Evolutionary conservation across 1,140 invertebrate species (phyloP).

Genomic region (Ptiloglossa arizonensis): DNA sequence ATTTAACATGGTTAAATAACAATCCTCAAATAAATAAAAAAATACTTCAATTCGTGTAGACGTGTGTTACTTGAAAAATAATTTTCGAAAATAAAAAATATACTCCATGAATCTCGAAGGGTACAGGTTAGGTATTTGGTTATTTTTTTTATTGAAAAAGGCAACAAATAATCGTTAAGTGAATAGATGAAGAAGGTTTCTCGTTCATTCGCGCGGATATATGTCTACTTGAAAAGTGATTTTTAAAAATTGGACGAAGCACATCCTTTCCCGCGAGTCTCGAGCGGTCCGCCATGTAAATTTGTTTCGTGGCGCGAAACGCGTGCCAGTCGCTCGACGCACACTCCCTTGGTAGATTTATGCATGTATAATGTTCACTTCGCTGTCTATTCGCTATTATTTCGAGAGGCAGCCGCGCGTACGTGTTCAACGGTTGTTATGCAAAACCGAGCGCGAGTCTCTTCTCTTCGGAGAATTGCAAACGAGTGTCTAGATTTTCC

Average conservation of each 20-base stretch:
- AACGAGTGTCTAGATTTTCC: conserved; percentile 56
- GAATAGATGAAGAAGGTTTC: too few species aligned
- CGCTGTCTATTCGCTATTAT: conserved; percentile 48
- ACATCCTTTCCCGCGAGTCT: neutral
- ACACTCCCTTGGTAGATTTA: conserved; percentile 30
- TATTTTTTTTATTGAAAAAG: too few species aligned
- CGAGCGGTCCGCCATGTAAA: conserved; percentile 19
- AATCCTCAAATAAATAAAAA: too few species aligned
- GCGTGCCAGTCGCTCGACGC: neutral
- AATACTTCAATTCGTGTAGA: too few species aligned
- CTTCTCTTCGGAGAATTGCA: conserved; percentile 33
- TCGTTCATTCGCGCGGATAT: too few species aligned
- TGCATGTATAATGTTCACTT: conserved; percentile 48
- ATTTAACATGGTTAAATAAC: too few species aligned
- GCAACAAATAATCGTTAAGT: too few species aligned
- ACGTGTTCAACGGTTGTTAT: conserved; percentile 55
- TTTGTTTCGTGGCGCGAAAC: neutral
- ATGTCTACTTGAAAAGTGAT: neutral
- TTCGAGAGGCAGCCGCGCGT: conserved; percentile 18
- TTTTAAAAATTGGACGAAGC: neutral
- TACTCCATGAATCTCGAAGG: too few species aligned
- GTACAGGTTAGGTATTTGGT: too few species aligned
- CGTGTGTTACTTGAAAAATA: too few species aligned
- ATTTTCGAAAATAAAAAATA: too few species aligned
- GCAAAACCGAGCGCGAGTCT: conserved; percentile 27